Base-by-base conservation (phyloP, 2,888 invertebrate genomes). In the Branchipolynoe longqiensis region DNA sequence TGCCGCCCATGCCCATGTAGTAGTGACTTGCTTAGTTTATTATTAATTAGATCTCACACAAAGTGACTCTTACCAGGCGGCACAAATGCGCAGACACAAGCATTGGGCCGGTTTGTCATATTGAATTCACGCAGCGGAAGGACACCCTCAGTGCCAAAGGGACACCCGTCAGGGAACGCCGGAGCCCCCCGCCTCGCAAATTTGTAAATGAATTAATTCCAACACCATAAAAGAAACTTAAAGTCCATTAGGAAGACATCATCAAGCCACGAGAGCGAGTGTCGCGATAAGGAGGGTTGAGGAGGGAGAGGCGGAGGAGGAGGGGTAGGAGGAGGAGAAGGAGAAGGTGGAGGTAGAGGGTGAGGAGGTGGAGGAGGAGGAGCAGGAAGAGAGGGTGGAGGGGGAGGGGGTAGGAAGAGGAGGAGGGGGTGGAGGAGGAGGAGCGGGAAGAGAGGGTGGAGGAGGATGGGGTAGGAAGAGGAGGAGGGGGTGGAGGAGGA, bases 181-280 rank as follows among this genome's bases (percentile, higher is more conserved):
- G n/a, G n/a, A n/a, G n/a, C n/a, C n/a, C n/a, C n/a, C n/a, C n/a
- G n/a, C n/a, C n/a, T n/a, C n/a, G n/a, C n/a, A n/a, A n/a, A n/a
- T n/a, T n/a, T n/a, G 69, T 36, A 12, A 4, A 38, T 69, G 38
- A 69, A 69, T 69, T 69, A 69, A 69, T 69, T 69, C 69, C 38
- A 69, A 69, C 69, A 69, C 69, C 69, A 14, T 33, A 69, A 18
- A 38, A 69, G 69, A 33, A 69, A 69, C 33, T n/a, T 69, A 69
- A 69, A 69, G n/a, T 69, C 69, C 69, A 69, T 69, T 38, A 69
- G 69, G 69, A 31, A 38, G 69, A 69, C 69, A 69, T 78, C 41
- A 78, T 78, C 78, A 78, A 78, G 48, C 41, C 48, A 54, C 41
- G 78, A 78, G 78, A 25, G 48, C 22, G 62, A n/a, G n/a, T n/a